Evolutionary conservation across 2,797 vertebrate species (phyloP).

Genomic region (Pterois miles): DNA sequence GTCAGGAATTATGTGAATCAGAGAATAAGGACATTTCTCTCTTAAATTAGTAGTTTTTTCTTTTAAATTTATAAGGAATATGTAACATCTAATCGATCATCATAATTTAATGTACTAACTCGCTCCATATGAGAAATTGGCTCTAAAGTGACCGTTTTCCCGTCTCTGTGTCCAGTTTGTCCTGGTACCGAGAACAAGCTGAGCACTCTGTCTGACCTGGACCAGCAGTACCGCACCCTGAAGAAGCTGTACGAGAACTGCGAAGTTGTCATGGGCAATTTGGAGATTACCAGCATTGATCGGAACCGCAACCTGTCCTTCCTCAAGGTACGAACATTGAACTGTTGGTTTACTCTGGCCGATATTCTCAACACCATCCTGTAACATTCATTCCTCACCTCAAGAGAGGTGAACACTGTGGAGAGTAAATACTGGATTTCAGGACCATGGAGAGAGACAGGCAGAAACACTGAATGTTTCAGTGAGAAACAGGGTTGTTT

Average conservation of each 20-base stretch:
- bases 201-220: conserved; percentile 96
- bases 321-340: conserved; percentile 84
- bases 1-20: too few species aligned
- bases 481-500: background rate
- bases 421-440: background rate
- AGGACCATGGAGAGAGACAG: conserved; percentile 29
- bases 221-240: conserved; percentile 95
- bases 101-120: background rate
- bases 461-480: background rate
- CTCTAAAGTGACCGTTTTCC: background rate
- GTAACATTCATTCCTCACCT: too few species aligned
- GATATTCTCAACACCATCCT: background rate
- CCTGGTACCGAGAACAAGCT: conserved; percentile 97
- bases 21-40: too few species aligned
- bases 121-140: background rate
- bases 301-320: conserved; percentile 96
- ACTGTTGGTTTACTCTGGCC: background rate
- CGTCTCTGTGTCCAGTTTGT: conserved; percentile 86
- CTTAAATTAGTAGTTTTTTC: accelerated
- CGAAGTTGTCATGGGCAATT: conserved; percentile 98
- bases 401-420: background rate
- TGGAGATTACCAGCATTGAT: conserved; percentile 98
- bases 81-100: background rate
- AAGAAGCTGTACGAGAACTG: conserved; percentile 98
- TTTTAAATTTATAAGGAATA: too few species aligned